Evolutionary conservation across 2,888 invertebrate species (phyloP).

Genomic region (Nycteola revayana): DNA sequence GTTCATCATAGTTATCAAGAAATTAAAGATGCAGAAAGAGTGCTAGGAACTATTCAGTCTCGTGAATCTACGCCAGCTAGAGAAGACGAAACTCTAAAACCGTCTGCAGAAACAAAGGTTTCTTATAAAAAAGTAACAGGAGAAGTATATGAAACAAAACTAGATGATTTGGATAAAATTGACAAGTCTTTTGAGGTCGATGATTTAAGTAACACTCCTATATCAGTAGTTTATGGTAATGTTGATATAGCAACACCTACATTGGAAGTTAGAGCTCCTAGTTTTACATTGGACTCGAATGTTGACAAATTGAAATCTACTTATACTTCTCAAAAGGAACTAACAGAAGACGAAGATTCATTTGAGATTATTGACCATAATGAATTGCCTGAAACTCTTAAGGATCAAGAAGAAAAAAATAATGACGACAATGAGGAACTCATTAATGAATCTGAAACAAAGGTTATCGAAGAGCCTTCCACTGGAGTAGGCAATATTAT

Average conservation of each 20-base stretch:
- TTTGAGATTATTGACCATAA: slow-evolving; percentile 34
- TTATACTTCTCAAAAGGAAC: slow-evolving; percentile 6
- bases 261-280: slow-evolving; percentile 9
- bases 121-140: background rate
- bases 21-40: slow-evolving; percentile 47
- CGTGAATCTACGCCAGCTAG: slow-evolving; percentile 2
- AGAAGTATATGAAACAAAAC: background rate
- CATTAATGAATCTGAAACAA: background rate
- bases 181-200: slow-evolving; percentile 48
- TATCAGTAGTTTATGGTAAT: slow-evolving; percentile 41
- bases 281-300: slow-evolving; percentile 7
- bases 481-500: slow-evolving; percentile 2
- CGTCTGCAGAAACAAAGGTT: background rate
- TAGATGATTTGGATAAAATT: slow-evolving; percentile 28
- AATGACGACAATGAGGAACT: background rate
- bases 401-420: slow-evolving; percentile 1
- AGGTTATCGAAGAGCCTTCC: background rate
- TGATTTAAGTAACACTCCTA: slow-evolving; percentile 47
- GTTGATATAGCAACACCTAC: slow-evolving; percentile 23
- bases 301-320: background rate
- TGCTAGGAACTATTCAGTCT: slow-evolving; percentile 22
- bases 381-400: slow-evolving; percentile 17
- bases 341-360: slow-evolving; percentile 23
- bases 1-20: slow-evolving; percentile 44
- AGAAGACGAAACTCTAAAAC: background rate